Evolutionary conservation across 2,797 vertebrate genomes (phyloP).

Genomic region (Argya squamiceps): DNA sequence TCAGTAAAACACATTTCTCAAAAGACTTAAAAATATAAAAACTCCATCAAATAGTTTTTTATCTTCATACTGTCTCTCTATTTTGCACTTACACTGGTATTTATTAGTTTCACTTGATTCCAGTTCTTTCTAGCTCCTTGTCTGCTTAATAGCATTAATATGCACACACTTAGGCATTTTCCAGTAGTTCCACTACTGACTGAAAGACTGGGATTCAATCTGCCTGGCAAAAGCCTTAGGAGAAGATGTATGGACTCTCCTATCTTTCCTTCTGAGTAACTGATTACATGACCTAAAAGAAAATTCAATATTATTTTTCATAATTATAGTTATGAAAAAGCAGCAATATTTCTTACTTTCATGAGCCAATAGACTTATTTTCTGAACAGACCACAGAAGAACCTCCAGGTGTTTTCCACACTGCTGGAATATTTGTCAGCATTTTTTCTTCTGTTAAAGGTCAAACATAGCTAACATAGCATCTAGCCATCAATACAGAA

Average conservation of each 20-base stretch:
- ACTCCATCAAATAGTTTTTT: background rate
- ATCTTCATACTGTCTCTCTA: background rate
- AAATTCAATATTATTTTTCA: no score
- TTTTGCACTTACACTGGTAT: background rate
- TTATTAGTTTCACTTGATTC: background rate
- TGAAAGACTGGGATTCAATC: background rate
- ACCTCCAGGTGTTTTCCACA: background rate
- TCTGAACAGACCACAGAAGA: background rate
- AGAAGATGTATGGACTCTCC: background rate
- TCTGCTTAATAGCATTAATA: background rate
- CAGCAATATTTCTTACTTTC: background rate
- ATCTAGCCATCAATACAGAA: background rate
- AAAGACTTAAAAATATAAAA: background rate
- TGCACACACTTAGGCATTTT: background rate
- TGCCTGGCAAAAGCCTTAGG: background rate
- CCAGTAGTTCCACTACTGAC: background rate
- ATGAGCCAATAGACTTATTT: background rate
- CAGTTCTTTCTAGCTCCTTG: background rate
- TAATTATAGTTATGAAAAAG: background rate
- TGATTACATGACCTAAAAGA: background rate
- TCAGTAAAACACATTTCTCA: background rate
- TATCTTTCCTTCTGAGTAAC: background rate
- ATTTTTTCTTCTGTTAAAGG: background rate
- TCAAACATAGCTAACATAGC: background rate
- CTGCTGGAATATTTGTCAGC: background rate